These are phyloP conservation scores for Erebia ligea DNA, from an alignment of 2,888 invertebrate genomes.

Conservation along the genomic window DNA sequence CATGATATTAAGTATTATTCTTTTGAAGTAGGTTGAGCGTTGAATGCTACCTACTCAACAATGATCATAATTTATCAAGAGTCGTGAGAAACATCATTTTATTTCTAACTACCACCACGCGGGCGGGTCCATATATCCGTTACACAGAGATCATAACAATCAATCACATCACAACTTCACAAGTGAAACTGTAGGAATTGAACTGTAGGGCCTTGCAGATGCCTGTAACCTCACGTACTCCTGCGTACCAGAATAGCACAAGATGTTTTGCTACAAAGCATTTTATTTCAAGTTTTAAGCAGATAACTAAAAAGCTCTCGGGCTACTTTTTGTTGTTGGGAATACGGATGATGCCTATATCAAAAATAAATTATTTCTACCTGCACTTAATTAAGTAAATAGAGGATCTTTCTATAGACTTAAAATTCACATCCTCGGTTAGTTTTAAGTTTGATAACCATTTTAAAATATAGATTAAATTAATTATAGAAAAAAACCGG, in stretches of 20 bases:
- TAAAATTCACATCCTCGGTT: too few relatives aligned
- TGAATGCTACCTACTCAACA: slow-evolving; percentile 10
- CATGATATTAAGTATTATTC: not conserved
- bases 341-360: too few relatives aligned
- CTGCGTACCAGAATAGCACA: not conserved
- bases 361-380: too few relatives aligned
- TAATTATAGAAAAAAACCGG: too few relatives aligned
- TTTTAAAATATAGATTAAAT: too few relatives aligned
- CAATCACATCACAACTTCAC: slow-evolving; percentile 16
- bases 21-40: not conserved
- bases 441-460: too few relatives aligned
- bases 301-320: too few relatives aligned
- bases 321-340: too few relatives aligned
- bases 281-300: too few relatives aligned
- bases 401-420: too few relatives aligned
- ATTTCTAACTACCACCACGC: slow-evolving; percentile 17
- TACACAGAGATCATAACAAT: slow-evolving; percentile 22
- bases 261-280: too few relatives aligned
- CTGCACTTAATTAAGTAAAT: too few relatives aligned
- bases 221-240: not conserved
- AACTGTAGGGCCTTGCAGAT: not conserved
- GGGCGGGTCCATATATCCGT: slow-evolving; percentile 18
- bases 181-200: not conserved
- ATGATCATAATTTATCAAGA: slow-evolving; percentile 13
- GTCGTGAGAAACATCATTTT: slow-evolving; percentile 31